Evolutionary conservation across 2,797 vertebrate genomes (phyloP).

Genomic region (Micrastur ruficollis): DNA sequence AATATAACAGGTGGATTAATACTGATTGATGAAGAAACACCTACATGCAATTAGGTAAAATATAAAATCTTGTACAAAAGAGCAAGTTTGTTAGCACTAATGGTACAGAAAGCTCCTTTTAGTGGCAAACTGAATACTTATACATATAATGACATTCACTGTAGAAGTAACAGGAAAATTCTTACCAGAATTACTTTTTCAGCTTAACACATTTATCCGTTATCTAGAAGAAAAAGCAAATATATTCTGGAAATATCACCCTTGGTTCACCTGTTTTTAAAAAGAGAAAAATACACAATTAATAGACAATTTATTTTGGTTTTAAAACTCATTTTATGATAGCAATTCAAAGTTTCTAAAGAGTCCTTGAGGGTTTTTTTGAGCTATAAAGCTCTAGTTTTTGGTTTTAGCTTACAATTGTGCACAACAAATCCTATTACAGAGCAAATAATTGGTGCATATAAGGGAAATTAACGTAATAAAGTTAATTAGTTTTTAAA

Average conservation of each 20-base stretch:
- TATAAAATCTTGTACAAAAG: background rate
- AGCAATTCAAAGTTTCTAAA: background rate
- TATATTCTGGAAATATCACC: background rate
- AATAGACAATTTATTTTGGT: background rate
- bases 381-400: background rate
- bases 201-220: conserved; percentile 68
- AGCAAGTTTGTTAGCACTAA: background rate
- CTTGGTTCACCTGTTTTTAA: conserved; percentile 16
- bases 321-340: background rate
- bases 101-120: background rate
- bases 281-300: background rate
- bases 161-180: background rate
- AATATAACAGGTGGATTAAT: background rate
- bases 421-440: background rate
- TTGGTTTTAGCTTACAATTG: background rate
- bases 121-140: background rate
- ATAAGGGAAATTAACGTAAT: background rate
- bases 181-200: conserved; percentile 70
- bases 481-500: background rate
- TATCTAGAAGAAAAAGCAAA: conserved; percentile 8
- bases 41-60: background rate
- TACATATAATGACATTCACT: background rate
- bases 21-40: background rate
- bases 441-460: background rate
- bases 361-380: background rate